phyloP scores from a whole-genome alignment of 2,888 invertebrate species.

The Nomada fucata region DNA sequence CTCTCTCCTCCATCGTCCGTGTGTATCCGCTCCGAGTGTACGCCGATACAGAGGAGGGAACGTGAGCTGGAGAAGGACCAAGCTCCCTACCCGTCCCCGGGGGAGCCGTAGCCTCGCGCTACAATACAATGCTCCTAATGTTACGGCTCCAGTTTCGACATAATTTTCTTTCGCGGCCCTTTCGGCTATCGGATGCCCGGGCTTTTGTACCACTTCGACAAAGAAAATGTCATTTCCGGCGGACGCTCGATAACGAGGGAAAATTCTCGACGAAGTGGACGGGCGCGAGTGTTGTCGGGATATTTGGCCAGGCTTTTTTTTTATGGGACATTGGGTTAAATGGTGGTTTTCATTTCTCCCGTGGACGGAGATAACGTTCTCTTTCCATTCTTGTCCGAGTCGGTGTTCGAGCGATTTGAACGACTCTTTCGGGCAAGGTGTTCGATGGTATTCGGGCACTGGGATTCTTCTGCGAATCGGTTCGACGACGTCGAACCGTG shows the following conservation, averaged over 20 bases:
- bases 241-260: slow-evolving; percentile 67
- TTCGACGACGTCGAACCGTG: too few species aligned
- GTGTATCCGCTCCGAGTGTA: slow-evolving; percentile 51
- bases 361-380: too few species aligned
- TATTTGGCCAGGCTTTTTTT: neutral
- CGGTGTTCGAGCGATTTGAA: too few species aligned
- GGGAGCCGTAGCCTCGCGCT: slow-evolving; percentile 81
- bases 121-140: slow-evolving; percentile 84
- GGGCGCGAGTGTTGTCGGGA: neutral
- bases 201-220: slow-evolving; percentile 75
- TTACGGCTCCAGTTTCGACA: slow-evolving; percentile 83
- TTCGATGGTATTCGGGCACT: too few species aligned
- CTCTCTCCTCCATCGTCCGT: slow-evolving; percentile 59
- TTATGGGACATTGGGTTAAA: neutral
- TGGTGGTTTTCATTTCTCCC: too few species aligned
- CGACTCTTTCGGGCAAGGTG: too few species aligned
- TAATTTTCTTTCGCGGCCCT: slow-evolving; percentile 80
- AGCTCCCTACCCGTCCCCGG: slow-evolving; percentile 72
- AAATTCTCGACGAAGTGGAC: slow-evolving; percentile 5
- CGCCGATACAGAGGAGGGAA: slow-evolving; percentile 60
- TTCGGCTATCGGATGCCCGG: slow-evolving; percentile 71
- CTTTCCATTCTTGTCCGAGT: too few species aligned
- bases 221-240: slow-evolving; percentile 79
- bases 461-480: too few species aligned
- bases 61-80: slow-evolving; percentile 76